Conservation (phyloP, 1,140 invertebrate species). For the Eupeodes corollae region DNA sequence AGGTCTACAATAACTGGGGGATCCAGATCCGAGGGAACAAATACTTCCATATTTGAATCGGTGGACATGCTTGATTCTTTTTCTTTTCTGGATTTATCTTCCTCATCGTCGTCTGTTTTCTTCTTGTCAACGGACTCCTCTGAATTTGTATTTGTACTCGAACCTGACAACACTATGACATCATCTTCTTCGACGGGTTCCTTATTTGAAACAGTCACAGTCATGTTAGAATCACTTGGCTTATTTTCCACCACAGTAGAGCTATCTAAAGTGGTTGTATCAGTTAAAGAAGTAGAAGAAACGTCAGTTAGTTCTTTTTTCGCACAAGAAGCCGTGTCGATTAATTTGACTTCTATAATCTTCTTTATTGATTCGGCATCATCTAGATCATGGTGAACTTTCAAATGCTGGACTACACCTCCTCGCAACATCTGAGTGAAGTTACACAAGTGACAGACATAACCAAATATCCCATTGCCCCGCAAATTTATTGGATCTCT, state of each 20-base stretch:
- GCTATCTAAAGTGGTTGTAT: too few species aligned
- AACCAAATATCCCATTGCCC: slow-evolving; percentile 22
- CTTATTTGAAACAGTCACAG: not conserved
- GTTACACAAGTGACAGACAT: slow-evolving; percentile 49
- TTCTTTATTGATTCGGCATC: not conserved
- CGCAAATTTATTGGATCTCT: not conserved
- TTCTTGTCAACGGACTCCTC: not conserved
- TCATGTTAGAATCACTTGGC: not conserved
- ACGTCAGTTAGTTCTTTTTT: too few species aligned
- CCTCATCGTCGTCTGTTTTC: not conserved
- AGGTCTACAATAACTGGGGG: too few species aligned
- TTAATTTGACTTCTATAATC: slow-evolving; percentile 7
- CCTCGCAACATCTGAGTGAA: slow-evolving; percentile 44
- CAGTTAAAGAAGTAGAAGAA: too few species aligned
- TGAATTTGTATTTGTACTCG: too few species aligned
- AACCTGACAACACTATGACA: too few species aligned
- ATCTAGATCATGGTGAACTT: slow-evolving; percentile 35
- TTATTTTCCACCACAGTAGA: slow-evolving; percentile 2
- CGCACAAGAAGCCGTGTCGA: not conserved
- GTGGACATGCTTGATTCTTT: too few species aligned
- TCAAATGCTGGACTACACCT: slow-evolving; percentile 42
- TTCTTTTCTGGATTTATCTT: not conserved
- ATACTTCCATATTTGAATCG: too few species aligned
- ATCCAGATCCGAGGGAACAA: too few species aligned
- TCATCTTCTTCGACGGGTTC: too few species aligned